These are phyloP conservation scores for Tonatia bakeri DNA, from an alignment of 2,113 vertebrate genomes.

Conservation along the genomic window DNA sequence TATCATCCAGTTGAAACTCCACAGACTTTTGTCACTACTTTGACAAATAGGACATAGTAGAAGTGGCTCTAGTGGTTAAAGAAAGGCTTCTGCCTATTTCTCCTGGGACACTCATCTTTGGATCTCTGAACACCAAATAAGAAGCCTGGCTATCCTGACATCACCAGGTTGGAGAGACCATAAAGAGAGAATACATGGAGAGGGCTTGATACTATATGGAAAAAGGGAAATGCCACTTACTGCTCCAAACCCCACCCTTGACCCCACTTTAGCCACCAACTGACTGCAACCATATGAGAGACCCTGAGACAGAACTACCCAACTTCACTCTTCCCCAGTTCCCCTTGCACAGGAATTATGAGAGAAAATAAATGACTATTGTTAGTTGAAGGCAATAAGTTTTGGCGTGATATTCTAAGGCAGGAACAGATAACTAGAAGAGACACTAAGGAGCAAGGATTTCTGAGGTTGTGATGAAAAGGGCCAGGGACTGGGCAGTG, in stretches of 20 bases:
- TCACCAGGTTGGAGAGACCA: background rate
- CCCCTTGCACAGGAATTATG: background rate
- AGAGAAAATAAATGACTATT: background rate
- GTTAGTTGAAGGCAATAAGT: background rate
- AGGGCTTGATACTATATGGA: background rate
- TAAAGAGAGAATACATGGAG: background rate
- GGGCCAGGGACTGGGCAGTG: background rate
- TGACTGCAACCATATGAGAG: background rate
- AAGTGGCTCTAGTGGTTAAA: background rate
- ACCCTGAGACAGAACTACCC: background rate
- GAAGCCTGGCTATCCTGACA: background rate
- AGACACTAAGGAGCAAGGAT: background rate
- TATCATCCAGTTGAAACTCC: background rate
- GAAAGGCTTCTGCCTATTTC: background rate
- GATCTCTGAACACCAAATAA: background rate
- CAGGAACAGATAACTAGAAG: background rate
- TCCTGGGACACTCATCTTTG: background rate
- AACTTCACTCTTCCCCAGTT: background rate
- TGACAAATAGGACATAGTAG: background rate
- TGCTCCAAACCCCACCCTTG: background rate
- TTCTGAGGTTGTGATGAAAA: background rate
- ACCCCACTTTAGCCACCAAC: background rate
- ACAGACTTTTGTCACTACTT: background rate
- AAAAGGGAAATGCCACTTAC: background rate
- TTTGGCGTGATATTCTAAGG: background rate